A percentile compares a stretch with the other conserved stretches of the same genome.
Conservation (phyloP, 2,888 invertebrate species). For the Parnassius apollo region DNA sequence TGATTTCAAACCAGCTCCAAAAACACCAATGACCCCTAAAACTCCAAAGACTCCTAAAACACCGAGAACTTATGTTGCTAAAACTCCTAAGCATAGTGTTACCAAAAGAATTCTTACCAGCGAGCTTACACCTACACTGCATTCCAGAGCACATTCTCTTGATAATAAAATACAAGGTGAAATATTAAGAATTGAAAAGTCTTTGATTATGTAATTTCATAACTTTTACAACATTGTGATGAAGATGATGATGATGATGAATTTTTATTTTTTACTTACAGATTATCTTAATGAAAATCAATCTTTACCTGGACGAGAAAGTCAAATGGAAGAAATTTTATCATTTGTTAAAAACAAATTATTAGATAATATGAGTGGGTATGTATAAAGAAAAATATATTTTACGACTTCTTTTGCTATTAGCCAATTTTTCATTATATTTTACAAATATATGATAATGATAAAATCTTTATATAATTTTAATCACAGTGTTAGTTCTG, state of each 20-base stretch:
- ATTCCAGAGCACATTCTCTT: conserved; percentile 58
- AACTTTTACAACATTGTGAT: too few relatives aligned
- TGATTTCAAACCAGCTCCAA: conserved; percentile 50
- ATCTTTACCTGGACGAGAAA: conserved; percentile 67
- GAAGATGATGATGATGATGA: too few relatives aligned
- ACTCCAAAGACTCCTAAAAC: conserved; percentile 35
- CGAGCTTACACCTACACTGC: conserved; percentile 64
- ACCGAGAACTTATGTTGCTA: conserved; percentile 31
- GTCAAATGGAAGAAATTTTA: conserved; percentile 69
- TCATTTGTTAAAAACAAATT: conserved; percentile 68
- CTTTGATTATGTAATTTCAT: too few relatives aligned
- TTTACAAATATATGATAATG: too few relatives aligned
- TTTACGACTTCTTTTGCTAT: too few relatives aligned
- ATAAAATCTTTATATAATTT: too few relatives aligned
- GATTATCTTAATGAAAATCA: conserved; percentile 59
- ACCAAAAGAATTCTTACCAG: conserved; percentile 56
- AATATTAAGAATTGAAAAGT: background rate
- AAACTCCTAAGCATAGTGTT: conserved; percentile 53
- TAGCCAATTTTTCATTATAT: too few relatives aligned
- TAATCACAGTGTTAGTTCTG: too few relatives aligned
- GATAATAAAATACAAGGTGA: conserved; percentile 64
- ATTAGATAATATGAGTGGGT: conserved; percentile 65
- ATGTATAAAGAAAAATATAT: conserved; percentile 31
- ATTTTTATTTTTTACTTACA: conserved; percentile 32
- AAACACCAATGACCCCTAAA: conserved; percentile 34